These are phyloP conservation scores for Gadopsis marmoratus DNA, from an alignment of 2,797 vertebrate genomes.

Conservation along the genomic window DNA sequence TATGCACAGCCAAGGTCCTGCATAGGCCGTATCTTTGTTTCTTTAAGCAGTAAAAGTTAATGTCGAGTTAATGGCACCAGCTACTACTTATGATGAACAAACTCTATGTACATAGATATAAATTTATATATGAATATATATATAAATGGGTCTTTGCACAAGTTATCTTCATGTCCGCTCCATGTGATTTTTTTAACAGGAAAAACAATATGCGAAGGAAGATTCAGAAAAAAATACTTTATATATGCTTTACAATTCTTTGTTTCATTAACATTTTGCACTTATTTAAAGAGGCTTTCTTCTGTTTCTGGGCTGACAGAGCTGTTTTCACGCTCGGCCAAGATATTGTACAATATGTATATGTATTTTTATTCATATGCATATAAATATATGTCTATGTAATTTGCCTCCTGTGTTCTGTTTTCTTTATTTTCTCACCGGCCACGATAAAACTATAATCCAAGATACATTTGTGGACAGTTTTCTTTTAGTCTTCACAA, in stretches of 20 bases:
- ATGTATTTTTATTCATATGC: constrained; percentile 91
- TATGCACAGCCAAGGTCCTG: constrained; percentile 72
- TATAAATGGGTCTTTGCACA: constrained; percentile 88
- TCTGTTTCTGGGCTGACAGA: constrained; percentile 83
- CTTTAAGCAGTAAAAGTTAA: constrained; percentile 75
- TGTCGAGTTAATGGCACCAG: constrained; percentile 81
- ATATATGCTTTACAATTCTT: constrained; percentile 87
- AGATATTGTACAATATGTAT: constrained; percentile 88
- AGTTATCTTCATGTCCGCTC: constrained; percentile 83
- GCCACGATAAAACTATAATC: not conserved
- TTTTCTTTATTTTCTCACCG: constrained; percentile 39
- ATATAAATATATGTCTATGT: constrained; percentile 91
- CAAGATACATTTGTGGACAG: not conserved
- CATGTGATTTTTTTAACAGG: constrained; percentile 80
- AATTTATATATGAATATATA: constrained; percentile 84
- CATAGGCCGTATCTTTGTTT: constrained; percentile 67
- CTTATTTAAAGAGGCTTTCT: constrained; percentile 88
- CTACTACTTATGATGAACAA: constrained; percentile 77
- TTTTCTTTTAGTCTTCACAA: not conserved
- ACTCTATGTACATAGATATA: constrained; percentile 81
- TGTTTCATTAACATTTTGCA: constrained; percentile 90
- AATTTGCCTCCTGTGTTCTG: constrained; percentile 73
- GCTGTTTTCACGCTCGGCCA: constrained; percentile 84
- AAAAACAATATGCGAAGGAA: constrained; percentile 74
- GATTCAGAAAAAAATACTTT: constrained; percentile 73